Base-by-base conservation (phyloP, 2,888 invertebrate species). In the Tuberolachnus salignus region DNA sequence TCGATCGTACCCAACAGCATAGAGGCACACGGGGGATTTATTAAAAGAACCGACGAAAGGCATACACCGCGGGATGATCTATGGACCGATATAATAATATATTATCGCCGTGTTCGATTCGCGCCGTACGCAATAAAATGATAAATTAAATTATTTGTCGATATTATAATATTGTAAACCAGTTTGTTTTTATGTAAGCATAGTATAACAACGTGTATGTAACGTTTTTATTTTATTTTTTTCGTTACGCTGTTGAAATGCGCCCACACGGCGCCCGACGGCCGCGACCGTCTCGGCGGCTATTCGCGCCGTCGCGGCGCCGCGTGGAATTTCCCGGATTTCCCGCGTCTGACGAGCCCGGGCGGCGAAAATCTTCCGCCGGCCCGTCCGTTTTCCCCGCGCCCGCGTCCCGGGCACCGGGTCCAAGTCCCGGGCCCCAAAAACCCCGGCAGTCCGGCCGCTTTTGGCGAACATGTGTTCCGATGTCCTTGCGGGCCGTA, bases 101-200 rank as follows among this genome's bases (percentile, higher is more conserved):
- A 34, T 34, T n/a, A n/a, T n/a, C n/a, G n/a, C n/a, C 34, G 6
- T 34, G 34, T 34, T 34, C 34, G 34, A 34, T 34, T n/a, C 9
- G n/a, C 11, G 42, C 10, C n/a, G 51, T 51, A 63, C n/a, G 63
- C 13, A 51, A 53, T 63, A 53, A 34, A 34, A 63, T 63, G 63
- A 73, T 73, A 73, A 73, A 61, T 61, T 72, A 63, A 73, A 73
- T 73, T 53, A 53, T 73, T 73, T 63, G 63, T 63, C 73, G 73
- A 73, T 73, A 66, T 16, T 42, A 70, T 55, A 49, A 53, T 51
- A 42, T 61, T 21, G 49, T 34, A 78, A 78, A 78, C 75, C 75
- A 78, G 75, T 78, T 78, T 74, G 16, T 53, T 23, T 11, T 34
- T 74, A 42, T 55, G 13, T 53, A 34, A 3, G 3, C 34, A 6